Evolutionary conservation across 2,888 invertebrate species (phyloP), one percentile per base, ranked within the genome.

Genomic region (Drosophila cognata): DNA sequence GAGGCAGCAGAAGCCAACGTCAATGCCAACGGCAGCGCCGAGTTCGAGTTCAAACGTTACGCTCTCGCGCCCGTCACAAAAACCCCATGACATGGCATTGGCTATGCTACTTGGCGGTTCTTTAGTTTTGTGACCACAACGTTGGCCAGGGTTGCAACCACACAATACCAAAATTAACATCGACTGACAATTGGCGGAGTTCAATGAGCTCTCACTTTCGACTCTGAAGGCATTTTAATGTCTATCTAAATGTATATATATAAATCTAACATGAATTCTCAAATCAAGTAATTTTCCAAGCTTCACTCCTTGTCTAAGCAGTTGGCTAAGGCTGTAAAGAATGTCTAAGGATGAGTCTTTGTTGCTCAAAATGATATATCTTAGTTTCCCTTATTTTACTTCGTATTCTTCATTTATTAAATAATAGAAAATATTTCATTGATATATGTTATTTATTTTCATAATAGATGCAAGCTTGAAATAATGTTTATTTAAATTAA

Each of bases 1-100:
- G 35, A 31, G 41, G 10, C 35, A 36, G 36, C 35, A 52, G 35
- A 35, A 55, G 28, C 50, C 50, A 21, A 53, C 16, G 16, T 21
- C 57, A 31, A 57, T n/a, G 31, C 10, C 41, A 31, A 16, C 5
- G 11, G 25, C 43, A 33, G 11, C 36, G 36, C 16, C 29, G 36
- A 16, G n/a, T 70, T 48, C 69, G 74, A 81, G 74, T 77, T 82
- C 72, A 84, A 84, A 82, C 77, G 86, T 81, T 82, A 75, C 89
- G 86, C 77, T 87, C 75, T 71, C 82, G 87, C 84, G 70, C 82
- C 81, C 75, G 69, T 66, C 72, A 63, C 71, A 87, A 70, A 82
- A 85, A 71, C 56, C 61, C 80, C 73, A 74, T 74, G 69, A 70
- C 69, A 52, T 28, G 50, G 70, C 84, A 84, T 84, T 84, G 74